These are phyloP conservation scores for Hephaestus fuliginosus DNA, from an alignment of 2,797 vertebrate species.

Conservation along the genomic window DNA sequence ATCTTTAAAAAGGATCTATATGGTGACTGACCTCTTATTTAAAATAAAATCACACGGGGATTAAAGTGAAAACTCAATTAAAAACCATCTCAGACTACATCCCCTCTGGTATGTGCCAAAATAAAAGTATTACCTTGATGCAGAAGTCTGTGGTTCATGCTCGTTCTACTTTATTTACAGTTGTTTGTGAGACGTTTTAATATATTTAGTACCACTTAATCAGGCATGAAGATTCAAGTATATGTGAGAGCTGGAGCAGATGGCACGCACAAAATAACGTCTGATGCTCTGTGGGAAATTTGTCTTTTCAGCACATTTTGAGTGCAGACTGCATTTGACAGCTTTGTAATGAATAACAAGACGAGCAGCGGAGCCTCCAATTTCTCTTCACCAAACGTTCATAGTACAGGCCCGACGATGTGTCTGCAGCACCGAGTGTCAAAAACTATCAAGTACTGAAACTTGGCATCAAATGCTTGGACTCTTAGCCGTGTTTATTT, in stretches of 20 bases:
- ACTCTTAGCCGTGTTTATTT: background rate
- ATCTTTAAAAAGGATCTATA: background rate
- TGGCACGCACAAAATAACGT: background rate
- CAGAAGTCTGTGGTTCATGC: background rate
- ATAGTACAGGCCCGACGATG: background rate
- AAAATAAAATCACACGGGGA: background rate
- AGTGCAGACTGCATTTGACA: slow-evolving; percentile 44
- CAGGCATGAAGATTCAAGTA: background rate
- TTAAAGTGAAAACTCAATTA: background rate
- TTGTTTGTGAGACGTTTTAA: background rate
- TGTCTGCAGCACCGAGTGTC: background rate
- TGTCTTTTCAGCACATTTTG: slow-evolving; percentile 5
- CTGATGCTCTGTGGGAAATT: slow-evolving; percentile 4
- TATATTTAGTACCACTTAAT: background rate
- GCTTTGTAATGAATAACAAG: slow-evolving; percentile 15
- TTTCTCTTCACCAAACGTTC: background rate
- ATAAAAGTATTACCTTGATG: background rate
- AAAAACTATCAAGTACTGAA: background rate
- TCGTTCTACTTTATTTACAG: background rate
- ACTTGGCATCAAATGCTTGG: background rate
- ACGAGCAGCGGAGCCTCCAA: background rate
- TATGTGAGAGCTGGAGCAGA: slow-evolving; percentile 11
- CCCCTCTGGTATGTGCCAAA: background rate
- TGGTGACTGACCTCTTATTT: too few species aligned
- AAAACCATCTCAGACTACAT: background rate